phyloP scores from a whole-genome alignment of 1,140 invertebrate species.

The Lasioglossum baleicum region DNA sequence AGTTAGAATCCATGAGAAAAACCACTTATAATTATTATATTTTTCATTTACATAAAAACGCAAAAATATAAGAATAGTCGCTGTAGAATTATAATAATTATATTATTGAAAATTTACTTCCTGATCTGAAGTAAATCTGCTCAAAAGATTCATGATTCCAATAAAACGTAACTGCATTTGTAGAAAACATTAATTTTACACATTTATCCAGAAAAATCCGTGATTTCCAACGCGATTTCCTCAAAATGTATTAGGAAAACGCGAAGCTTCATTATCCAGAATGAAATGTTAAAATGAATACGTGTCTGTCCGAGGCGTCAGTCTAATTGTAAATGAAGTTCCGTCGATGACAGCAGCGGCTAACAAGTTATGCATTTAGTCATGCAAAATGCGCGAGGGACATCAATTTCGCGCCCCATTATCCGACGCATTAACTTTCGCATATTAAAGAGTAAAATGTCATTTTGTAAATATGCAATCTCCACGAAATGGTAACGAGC shows the following conservation, averaged over 20 bases:
- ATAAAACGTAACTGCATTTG: no score
- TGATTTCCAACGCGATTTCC: background rate
- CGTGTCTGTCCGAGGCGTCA: background rate
- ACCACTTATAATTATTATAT: no score
- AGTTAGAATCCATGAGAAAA: no score
- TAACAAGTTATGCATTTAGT: constrained; percentile 20
- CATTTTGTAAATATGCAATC: constrained; percentile 34
- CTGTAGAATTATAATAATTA: no score
- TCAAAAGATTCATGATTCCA: no score
- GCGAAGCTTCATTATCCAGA: background rate
- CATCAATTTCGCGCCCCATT: constrained; percentile 24
- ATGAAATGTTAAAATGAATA: background rate
- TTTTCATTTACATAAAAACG: no score
- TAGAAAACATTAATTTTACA: no score
- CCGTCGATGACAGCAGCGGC: background rate
- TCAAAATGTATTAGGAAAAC: background rate
- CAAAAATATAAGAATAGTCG: no score
- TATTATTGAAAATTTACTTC: no score
- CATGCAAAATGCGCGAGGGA: background rate
- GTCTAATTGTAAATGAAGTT: background rate
- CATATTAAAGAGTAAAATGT: constrained; percentile 22
- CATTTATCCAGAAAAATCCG: no score
- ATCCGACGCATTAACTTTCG: constrained; percentile 4
- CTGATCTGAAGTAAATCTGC: no score
- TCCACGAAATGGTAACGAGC: background rate